These are phyloP conservation scores for Coelinius sp. DNA, from an alignment of 2,888 invertebrate genomes.

Conservation along the genomic window DNA sequence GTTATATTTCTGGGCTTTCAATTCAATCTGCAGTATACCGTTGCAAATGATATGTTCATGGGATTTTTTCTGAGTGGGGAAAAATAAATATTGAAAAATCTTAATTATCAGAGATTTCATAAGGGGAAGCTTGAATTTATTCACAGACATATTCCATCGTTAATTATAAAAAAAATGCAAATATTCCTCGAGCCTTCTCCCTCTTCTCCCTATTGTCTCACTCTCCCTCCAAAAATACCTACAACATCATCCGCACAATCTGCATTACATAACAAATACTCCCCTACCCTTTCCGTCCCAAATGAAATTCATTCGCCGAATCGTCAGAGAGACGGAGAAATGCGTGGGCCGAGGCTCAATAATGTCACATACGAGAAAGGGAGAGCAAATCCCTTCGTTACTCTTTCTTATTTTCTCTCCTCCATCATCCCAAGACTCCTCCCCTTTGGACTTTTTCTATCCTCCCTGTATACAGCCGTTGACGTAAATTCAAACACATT, in stretches of 20 bases:
- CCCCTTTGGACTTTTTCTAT: neutral
- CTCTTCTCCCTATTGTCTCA: no score
- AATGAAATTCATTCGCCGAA: neutral
- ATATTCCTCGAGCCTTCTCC: no score
- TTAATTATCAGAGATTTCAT: no score
- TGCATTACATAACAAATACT: neutral
- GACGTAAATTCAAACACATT: slow-evolving; percentile 9
- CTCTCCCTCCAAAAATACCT: no score
- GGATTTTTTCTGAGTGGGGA: no score
- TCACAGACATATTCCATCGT: no score
- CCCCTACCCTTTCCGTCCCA: neutral
- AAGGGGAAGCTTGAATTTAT: no score
- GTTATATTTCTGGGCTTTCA: neutral
- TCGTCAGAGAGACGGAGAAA: neutral
- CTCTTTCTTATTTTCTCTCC: neutral
- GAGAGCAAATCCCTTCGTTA: neutral
- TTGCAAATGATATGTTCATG: no score
- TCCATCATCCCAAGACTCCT: neutral
- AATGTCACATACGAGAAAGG: neutral
- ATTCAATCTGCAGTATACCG: neutral
- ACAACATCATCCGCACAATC: neutral
- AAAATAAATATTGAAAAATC: no score
- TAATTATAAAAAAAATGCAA: neutral
- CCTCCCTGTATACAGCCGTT: neutral
- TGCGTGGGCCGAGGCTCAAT: slow-evolving; percentile 8